Base-by-base conservation (phyloP, 2,888 invertebrate species). In the Ennomos quercinarius region DNA sequence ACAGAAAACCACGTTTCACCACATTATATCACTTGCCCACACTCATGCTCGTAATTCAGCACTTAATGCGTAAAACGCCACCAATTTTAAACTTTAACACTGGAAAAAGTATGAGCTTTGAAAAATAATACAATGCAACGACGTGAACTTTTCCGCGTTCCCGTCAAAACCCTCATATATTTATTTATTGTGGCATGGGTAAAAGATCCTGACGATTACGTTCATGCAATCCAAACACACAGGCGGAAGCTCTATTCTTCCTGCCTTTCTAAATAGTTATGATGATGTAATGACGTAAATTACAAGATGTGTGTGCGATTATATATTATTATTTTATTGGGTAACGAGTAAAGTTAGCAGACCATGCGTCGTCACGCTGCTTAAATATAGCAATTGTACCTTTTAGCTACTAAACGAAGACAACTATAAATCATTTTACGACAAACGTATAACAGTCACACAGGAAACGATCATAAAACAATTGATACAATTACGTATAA, bases 231-330 rank as follows among this genome's bases (percentile, higher is more conserved):
- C 13, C 35, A 39, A 42, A 38, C 55, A 47, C 46, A 39, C 35
- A 56, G n/a, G 10, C 60, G 55, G 60, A 61, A 51, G 17, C 37
- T 17, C 5, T 17, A 8, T 11, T 43, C 35, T 60, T 60, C 51
- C 60, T 55, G 43, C 55, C 55, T 51, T 61, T 61, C 60, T 51
- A 51, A 51, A 27, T 43, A 9, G 34, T 27, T 54, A 45, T 36
- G 40, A 13, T 53, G 38, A 54, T 42, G 46, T 46, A 51, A 61
- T 13, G 52, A 61, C 46, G 42, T 46, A 40, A 44, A 45, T 47
- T 39, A 13, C 44, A 11, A 12, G 11, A 10, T 44, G 12, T 13
- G 39, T 36, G 10, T 49, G 39, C 38, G 12, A 44, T 52, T 48
- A 44, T 58, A 48, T 52, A 52, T 43, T 53, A 53, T 37, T 46